Base-by-base conservation (phyloP, 1,140 invertebrate genomes). In the Teleopsis dalmanni region DNA sequence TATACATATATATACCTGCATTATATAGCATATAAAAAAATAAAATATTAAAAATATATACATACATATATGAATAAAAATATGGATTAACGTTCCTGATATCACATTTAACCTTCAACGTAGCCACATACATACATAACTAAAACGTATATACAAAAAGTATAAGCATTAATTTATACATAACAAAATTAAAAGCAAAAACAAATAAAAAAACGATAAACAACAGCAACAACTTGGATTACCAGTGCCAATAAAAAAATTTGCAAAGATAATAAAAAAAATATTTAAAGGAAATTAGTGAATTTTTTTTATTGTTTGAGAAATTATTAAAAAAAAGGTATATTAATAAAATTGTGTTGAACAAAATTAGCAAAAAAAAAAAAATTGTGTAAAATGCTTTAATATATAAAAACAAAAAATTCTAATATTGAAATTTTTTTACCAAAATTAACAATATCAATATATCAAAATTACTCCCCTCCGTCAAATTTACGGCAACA, bases 1-100 rank as follows among this genome's bases (percentile, higher is more conserved):
- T 29, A 44, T 50, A 44, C 42, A 36, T 42, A 34, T 50, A 42
- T 27, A 31, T 44, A 50, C 6, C 16, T 36, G 29, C 33, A 43
- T 26, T 46, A 14, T 31, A 42, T n/a, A 25, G 34, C 13, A 46
- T 13, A 34, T 37, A 40, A 46, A 16, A 51, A 46, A 4, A 19
- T 18, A 51, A 51, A 46, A 6, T 33, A 23, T 51, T 25, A 40
- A 51, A 33, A 26, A 37, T 31, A 48, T 48, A 50, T 46, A 45
- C 43, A 47, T 21, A 18, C 42, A 13, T 26, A 37, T 26, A 44
- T 47, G 27, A 38, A 53, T 51, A 52, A 60, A 57, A 34, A 35
- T 34, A 52, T 67, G 64, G 64, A 67, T 67, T 67, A 67, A 67
- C 55, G 64, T 67, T 67, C 64, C 64, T 65, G 51, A 23, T 45